A percentile compares a stretch with the other conserved stretches of the same genome.
phyloP scores from a whole-genome alignment of 2,888 invertebrate species.

The Noctua fimbriata region DNA sequence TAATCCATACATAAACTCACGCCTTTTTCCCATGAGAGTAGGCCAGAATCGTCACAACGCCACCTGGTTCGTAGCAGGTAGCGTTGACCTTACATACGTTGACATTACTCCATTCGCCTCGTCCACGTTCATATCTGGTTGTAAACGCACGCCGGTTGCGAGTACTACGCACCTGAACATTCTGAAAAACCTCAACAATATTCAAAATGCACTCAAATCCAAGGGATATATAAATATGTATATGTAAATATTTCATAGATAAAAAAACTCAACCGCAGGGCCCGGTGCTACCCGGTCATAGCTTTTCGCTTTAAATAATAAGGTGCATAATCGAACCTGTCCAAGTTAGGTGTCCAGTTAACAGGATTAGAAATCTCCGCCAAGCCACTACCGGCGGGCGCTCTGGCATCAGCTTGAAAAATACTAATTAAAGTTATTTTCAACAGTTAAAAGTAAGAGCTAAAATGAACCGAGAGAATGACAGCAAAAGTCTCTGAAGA shows the following conservation, averaged over 20 bases:
- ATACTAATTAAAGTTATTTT: neutral
- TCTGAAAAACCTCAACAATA: neutral
- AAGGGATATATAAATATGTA: neutral
- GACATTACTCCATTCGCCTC: neutral
- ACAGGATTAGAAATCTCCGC: neutral
- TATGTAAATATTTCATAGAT: neutral
- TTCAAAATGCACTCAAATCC: neutral
- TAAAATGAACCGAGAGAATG: neutral
- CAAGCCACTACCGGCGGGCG: no score
- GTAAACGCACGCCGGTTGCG: neutral
- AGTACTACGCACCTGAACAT: neutral
- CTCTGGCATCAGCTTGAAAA: neutral
- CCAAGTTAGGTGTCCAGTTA: neutral
- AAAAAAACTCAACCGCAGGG: neutral
- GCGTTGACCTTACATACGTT: neutral
- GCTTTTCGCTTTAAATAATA: neutral
- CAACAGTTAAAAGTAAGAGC: neutral
- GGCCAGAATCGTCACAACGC: no score
- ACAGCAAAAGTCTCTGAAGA: neutral
- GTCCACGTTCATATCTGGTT: neutral
- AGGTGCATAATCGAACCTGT: slow-evolving; percentile 18
- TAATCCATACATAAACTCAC: neutral
- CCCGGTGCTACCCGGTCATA: neutral
- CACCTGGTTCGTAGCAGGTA: neutral
- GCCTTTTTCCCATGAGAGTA: neutral